phyloP scores from a whole-genome alignment of 92 coral and sea anemone genomes.

The Epizoanthus illoricatus region DNA sequence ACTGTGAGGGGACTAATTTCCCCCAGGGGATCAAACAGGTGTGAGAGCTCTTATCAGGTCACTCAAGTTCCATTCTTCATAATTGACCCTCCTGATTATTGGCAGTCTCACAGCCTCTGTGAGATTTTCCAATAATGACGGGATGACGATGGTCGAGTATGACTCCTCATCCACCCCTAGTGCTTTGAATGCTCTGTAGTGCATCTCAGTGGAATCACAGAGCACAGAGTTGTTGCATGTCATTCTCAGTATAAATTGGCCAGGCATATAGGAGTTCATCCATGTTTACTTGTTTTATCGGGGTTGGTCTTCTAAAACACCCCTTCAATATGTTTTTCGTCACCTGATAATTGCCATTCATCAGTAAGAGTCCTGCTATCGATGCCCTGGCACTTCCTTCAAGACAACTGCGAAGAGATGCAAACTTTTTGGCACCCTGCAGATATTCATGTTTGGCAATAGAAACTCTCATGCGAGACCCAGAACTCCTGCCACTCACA shows the following conservation, averaged over 20 bases:
- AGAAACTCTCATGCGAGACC: slow-evolving; percentile 43
- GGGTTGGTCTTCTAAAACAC: slow-evolving; percentile 34
- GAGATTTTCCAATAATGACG: slow-evolving; percentile 35
- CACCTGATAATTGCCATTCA: slow-evolving; percentile 42
- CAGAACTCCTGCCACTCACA: slow-evolving; percentile 54
- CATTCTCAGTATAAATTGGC: background rate
- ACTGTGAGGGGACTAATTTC: slow-evolving; percentile 28
- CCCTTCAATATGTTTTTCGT: slow-evolving; percentile 42
- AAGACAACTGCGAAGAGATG: slow-evolving; percentile 36
- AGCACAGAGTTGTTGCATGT: too few species aligned
- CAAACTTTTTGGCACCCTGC: slow-evolving; percentile 48
- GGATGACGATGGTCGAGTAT: slow-evolving; percentile 53
- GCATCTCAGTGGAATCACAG: slow-evolving; percentile 16
- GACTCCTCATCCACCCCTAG: slow-evolving; percentile 18
- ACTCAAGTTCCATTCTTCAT: too few species aligned
- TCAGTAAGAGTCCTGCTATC: slow-evolving; percentile 53
- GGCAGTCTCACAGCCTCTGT: slow-evolving; percentile 1
- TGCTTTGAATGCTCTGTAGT: slow-evolving; percentile 39
- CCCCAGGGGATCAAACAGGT: slow-evolving; percentile 50
- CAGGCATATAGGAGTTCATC: slow-evolving; percentile 33
- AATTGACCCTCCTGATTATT: too few species aligned
- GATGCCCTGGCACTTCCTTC: slow-evolving; percentile 46
- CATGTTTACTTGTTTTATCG: slow-evolving; percentile 44
- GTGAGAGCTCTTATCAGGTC: background rate
- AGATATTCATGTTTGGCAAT: slow-evolving; percentile 36